phyloP scores from a whole-genome alignment of 2,113 vertebrate genomes.

The Capra hircus region DNA sequence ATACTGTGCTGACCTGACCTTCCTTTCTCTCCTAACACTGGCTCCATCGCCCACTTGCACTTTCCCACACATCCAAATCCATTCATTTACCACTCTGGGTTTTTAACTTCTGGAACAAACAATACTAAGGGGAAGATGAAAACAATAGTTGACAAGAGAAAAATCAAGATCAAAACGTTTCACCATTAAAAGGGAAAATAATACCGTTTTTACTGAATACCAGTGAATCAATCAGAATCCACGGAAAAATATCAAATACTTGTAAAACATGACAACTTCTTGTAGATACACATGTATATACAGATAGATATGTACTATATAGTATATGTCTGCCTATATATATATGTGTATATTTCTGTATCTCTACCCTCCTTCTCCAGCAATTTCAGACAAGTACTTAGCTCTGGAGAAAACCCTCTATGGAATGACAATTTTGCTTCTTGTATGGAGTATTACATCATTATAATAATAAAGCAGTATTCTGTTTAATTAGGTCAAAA shows the following conservation, averaged over 20 bases:
- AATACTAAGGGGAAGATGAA: not conserved
- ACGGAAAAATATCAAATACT: not conserved
- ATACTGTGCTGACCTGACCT: not conserved
- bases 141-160: not conserved
- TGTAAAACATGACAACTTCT: not conserved
- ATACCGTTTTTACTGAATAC: not conserved
- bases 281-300: not conserved
- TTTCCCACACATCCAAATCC: not conserved
- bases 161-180: not conserved
- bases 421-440: not conserved
- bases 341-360: not conserved
- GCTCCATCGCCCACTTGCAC: not conserved
- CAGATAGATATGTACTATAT: not conserved
- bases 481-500: not conserved
- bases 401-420: not conserved
- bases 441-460: not conserved
- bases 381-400: not conserved
- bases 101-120: not conserved
- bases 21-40: not conserved
- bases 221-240: constrained; percentile 9
- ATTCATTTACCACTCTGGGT: not conserved
- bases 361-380: not conserved
- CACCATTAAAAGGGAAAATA: not conserved
- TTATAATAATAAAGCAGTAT: not conserved
- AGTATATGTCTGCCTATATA: too few species aligned